Evolutionary conservation across 2,888 invertebrate genomes (phyloP), one percentile per base, ranked within the genome.

Genomic region (Volucella inflata): DNA sequence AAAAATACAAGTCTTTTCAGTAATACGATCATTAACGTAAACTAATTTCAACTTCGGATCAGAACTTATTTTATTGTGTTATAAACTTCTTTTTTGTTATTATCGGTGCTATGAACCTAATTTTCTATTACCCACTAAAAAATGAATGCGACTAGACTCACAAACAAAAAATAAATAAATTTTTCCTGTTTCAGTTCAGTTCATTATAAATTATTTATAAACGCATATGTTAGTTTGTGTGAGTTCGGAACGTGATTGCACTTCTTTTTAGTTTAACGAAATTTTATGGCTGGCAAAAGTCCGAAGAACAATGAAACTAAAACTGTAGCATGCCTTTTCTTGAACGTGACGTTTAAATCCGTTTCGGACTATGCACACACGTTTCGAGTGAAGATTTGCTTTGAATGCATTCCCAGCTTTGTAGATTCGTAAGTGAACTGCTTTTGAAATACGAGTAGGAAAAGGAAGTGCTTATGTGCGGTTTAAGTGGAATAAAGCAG

Each of bases 151-250:
- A 72, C 72, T 64, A 75, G 75, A 75, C 64, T 65, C 57, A 30
- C 30, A 30, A 30, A 30, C 6, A 6, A 30, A 30, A 46, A 40
- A 44, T 30, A 75, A 57, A 57, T 48, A 57, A 50, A 53, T 38
- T 53, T 36, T 72, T 72, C 72, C 72, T 72, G 72, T 68, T 55
- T 42, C 53, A 68, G 16, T 72, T 51, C 53, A 68, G 16, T 72
- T 51, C 53, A 44, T 72, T 67, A 72, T 80, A 80, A 74, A 80
- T 79, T 67, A 81, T 76, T 70, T 81, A 81, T 76, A 64, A 70
- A 36, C 59, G 64, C 70, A 75, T 42, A 30, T n/a, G 30, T 0
- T 21, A 21, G 21, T 65, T 57, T 51, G 36, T 46, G 65, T 36
- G 40, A 53, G 6, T 30, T 30, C 30, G 17, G 51, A 81, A 81